Base-by-base conservation (phyloP, 2,888 invertebrate species). In the Cataglyphis livida region DNA sequence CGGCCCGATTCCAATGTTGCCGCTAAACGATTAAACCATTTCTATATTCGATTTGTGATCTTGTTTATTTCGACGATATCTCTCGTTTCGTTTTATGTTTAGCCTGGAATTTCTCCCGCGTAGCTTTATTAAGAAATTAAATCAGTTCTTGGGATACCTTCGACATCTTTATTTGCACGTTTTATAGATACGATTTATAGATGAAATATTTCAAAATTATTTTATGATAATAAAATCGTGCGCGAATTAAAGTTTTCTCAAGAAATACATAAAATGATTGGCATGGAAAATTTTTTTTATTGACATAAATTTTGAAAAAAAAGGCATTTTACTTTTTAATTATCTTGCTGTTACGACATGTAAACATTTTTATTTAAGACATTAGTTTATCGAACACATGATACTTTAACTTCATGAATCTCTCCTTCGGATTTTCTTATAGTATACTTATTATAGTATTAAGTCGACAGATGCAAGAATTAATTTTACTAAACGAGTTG, bases 121-220 rank as follows among this genome's bases (percentile, higher is more conserved):
- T 41, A n/a, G 10, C n/a, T n/a, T 35, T 38, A 57, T 57, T 41
- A 57, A 71, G 38, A 57, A 71, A 25, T 38, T 71, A 71, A 38
- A 0, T n/a, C 18, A 6, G 21, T 18, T 57, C 18, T 54, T 5
- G 10, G 4, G 10, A 10, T 6, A 51, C 7, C 44, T 51, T 61
- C 28, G 32, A 28, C 32, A 61, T 61, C 7, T 61, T 44, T 7
- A n/a, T n/a, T 25, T 0, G 21, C 21, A 51, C 51, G 28, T 61
- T 73, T 59, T 28, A 1, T 1, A 28, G 25, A 28, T 28, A 28
- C 25, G 25, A 28, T 28, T 59, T 7, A 25, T n/a, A n/a, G 1
- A 73, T 28, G 12, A n/a, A 41, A 28, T 62, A 21, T 32, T 41
- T 32, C 3, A 4, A 32, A 44, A 15, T 74, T 61, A n/a, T n/a